phyloP scores from a whole-genome alignment of 2,113 vertebrate species.

The Hippoglossus stenolepis region DNA sequence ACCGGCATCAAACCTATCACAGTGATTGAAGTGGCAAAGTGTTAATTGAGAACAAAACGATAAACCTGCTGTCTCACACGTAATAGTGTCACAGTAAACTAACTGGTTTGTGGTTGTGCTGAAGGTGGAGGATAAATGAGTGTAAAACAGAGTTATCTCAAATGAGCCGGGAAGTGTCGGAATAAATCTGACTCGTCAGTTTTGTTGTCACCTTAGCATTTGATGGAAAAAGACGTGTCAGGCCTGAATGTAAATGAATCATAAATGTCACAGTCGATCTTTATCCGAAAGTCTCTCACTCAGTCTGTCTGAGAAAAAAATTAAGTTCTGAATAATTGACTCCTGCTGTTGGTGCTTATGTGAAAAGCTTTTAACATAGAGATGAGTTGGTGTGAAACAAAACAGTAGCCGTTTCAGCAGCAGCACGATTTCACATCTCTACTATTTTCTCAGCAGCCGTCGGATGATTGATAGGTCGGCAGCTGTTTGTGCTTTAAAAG shows the following conservation, averaged over 20 bases:
- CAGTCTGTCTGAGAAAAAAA: background rate
- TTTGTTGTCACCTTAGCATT: conserved; percentile 25
- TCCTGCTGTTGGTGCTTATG: background rate
- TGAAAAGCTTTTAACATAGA: background rate
- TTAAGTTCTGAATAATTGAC: background rate
- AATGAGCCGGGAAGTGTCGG: conserved; percentile 6
- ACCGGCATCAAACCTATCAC: background rate
- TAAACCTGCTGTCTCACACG: background rate
- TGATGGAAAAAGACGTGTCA: background rate
- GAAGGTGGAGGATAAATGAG: background rate
- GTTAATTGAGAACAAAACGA: background rate
- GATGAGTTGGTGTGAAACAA: background rate
- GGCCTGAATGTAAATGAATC: conserved; percentile 30
- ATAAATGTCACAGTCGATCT: conserved; percentile 42
- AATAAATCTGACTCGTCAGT: conserved; percentile 16
- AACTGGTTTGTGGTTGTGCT: background rate
- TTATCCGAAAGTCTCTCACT: conserved; percentile 18
- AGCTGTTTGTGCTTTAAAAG: conserved; percentile 36
- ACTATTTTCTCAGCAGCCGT: background rate
- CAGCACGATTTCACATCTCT: conserved; percentile 15
- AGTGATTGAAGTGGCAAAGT: background rate
- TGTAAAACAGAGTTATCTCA: background rate
- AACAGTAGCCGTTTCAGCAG: background rate
- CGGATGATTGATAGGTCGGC: background rate
- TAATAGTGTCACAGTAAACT: background rate